A percentile compares a stretch with the other conserved stretches of the same genome.
These are phyloP conservation scores for Bettongia penicillata DNA, from an alignment of 2,113 vertebrate genomes.

Conservation along the genomic window DNA sequence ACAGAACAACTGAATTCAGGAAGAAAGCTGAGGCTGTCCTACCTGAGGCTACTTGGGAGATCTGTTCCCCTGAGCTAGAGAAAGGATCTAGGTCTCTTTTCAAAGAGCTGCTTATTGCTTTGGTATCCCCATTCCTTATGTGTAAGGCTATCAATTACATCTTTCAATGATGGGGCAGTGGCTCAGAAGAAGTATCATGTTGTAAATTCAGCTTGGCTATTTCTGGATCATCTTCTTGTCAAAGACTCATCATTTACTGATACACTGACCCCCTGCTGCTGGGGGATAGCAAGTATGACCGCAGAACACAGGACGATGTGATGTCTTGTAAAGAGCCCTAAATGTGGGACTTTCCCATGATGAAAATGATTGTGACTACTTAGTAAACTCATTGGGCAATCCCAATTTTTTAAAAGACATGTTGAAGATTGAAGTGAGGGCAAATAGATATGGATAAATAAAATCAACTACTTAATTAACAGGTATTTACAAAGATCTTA, in stretches of 20 bases:
- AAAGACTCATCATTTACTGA: not conserved
- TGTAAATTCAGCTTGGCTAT: not conserved
- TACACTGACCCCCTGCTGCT: not conserved
- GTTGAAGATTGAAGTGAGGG: not conserved
- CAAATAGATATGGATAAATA: not conserved
- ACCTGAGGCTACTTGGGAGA: conserved; percentile 17
- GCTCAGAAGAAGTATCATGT: not conserved
- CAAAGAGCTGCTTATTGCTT: not conserved
- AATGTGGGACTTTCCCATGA: not conserved
- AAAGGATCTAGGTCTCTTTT: conserved; percentile 8
- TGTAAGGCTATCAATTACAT: not conserved
- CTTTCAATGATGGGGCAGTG: not conserved
- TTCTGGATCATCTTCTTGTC: not conserved
- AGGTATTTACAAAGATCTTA: not conserved
- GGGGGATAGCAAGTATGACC: not conserved
- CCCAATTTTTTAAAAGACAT: not conserved
- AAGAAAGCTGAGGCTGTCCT: conserved; percentile 72
- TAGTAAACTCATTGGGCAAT: not conserved
- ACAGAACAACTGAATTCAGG: conserved; percentile 78
- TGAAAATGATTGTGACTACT: not conserved
- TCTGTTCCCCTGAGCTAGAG: not conserved
- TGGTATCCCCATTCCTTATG: not conserved
- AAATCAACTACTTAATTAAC: not conserved
- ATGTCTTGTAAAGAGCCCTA: not conserved
- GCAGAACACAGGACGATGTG: not conserved